Evolutionary conservation across 2,113 vertebrate genomes (phyloP).

Genomic region (Xiphias gladius): DNA sequence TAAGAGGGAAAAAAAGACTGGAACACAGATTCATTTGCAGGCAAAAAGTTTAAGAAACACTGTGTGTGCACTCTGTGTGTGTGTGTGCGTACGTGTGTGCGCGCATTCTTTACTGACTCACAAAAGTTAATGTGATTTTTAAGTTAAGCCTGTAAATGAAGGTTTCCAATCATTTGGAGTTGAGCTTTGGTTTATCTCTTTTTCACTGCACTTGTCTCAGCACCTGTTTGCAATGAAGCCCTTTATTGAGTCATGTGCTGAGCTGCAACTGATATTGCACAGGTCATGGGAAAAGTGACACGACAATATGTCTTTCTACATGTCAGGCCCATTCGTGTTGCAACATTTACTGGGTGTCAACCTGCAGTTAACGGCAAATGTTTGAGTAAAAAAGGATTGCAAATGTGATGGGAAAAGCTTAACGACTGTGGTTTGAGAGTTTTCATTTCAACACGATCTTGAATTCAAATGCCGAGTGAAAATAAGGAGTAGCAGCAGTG

Average conservation of each 20-base stretch:
- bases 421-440: constrained; percentile 32
- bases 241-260: constrained; percentile 29
- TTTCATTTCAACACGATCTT: constrained; percentile 1
- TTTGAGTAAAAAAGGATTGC: constrained; percentile 47
- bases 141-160: background rate
- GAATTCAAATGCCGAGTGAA: background rate
- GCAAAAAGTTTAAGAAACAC: background rate
- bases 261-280: constrained; percentile 36
- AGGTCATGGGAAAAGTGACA: constrained; percentile 64
- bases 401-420: constrained; percentile 2
- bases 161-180: background rate
- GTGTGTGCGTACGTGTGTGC: background rate
- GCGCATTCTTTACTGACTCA: background rate
- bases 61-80: background rate
- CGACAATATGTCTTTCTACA: constrained; percentile 44
- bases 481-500: background rate
- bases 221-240: constrained; percentile 13
- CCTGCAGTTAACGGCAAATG: constrained; percentile 24
- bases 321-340: constrained; percentile 60
- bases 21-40: background rate
- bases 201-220: background rate
- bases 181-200: background rate
- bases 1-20: background rate
- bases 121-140: background rate
- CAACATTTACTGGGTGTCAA: constrained; percentile 65